Conservation (phyloP, 2,888 invertebrate genomes). For the Eurytoma californica region DNA sequence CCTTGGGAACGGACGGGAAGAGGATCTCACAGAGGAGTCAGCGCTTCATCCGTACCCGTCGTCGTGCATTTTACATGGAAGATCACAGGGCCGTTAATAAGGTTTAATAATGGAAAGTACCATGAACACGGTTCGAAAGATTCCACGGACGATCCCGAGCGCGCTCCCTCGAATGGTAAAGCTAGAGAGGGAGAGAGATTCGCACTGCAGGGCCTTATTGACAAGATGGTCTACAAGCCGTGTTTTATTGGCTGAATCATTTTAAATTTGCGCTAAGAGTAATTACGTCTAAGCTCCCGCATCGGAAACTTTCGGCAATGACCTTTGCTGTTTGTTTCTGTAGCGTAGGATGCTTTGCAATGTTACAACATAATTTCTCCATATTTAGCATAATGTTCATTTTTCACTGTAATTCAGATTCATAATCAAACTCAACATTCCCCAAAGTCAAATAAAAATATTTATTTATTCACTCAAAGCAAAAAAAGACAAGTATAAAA, state of each 20-base stretch:
- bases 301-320: background rate
- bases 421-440: too few relatives aligned
- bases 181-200: background rate
- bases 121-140: constrained; percentile 52
- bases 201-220: background rate
- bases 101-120: constrained; percentile 58
- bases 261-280: background rate
- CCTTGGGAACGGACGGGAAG: constrained; percentile 26
- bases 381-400: too few relatives aligned
- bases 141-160: constrained; percentile 53
- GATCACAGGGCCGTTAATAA: background rate
- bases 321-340: too few relatives aligned
- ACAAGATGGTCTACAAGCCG: background rate
- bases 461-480: too few relatives aligned
- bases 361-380: too few relatives aligned
- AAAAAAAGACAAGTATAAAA: too few relatives aligned
- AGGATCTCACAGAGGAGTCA: background rate
- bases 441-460: too few relatives aligned
- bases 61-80: background rate
- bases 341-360: too few relatives aligned
- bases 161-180: background rate
- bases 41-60: background rate
- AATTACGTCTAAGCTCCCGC: constrained; percentile 2
- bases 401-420: too few relatives aligned
- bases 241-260: constrained; percentile 23